Evolutionary conservation across 2,888 invertebrate species (phyloP).

Genomic region (Lycaena phlaeas): DNA sequence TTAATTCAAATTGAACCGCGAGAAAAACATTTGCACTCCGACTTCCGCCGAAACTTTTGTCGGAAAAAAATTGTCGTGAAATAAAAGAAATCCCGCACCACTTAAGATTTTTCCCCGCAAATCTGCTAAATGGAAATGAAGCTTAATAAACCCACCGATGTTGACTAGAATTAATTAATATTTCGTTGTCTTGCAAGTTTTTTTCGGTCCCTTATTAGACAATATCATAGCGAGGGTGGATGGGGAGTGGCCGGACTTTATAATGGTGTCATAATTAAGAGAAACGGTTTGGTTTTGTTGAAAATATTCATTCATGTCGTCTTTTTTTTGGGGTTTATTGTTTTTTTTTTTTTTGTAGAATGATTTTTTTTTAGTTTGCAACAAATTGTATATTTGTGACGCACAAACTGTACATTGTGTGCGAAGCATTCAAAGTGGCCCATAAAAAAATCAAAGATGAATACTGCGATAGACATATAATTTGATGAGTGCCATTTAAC

Average conservation of each 20-base stretch:
- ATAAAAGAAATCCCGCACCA: conserved; percentile 40
- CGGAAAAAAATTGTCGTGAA: conserved; percentile 41
- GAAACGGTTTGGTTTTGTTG: conserved; percentile 45
- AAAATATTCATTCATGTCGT: background rate
- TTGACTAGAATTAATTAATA: conserved; percentile 60
- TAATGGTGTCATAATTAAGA: conserved; percentile 69
- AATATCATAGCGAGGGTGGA: conserved; percentile 49
- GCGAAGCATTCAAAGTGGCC: too few relatives aligned
- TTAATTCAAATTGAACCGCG: conserved; percentile 72
- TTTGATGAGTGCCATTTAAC: too few relatives aligned
- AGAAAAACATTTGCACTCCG: conserved; percentile 46
- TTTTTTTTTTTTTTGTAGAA: too few relatives aligned
- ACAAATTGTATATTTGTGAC: too few relatives aligned
- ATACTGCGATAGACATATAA: too few relatives aligned
- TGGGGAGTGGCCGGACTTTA: conserved; percentile 44
- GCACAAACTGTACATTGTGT: too few relatives aligned
- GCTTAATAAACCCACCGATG: conserved; percentile 56
- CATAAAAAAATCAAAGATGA: too few relatives aligned
- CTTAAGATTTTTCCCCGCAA: conserved; percentile 29
- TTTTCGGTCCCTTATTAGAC: conserved; percentile 44
- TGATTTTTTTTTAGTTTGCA: too few relatives aligned
- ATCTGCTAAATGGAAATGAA: conserved; percentile 62
- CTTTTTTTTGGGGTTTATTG: too few relatives aligned
- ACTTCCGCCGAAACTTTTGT: too few relatives aligned
- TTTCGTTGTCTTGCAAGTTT: conserved; percentile 18